Conservation (phyloP, 2,888 invertebrate genomes). For the Amblyjoppa proteus region DNA sequence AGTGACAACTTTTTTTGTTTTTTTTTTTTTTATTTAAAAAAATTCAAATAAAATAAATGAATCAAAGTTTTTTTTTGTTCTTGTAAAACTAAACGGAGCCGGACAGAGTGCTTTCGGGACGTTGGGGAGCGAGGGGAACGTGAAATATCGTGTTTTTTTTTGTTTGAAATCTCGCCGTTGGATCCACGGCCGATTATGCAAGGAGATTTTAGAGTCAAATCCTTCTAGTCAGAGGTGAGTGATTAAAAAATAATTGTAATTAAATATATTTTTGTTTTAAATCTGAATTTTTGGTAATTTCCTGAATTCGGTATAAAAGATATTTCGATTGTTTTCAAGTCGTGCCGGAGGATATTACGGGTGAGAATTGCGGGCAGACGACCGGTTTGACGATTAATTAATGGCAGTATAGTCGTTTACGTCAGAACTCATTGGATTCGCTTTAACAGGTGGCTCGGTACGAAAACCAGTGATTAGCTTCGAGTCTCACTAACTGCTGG, state of each 20-base stretch:
- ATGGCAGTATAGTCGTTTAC: neutral
- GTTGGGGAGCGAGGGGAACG: neutral
- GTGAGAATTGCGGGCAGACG: neutral
- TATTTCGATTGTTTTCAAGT: neutral
- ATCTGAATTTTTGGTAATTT: neutral
- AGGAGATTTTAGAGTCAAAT: slow-evolving; percentile 31
- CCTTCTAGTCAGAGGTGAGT: slow-evolving; percentile 45
- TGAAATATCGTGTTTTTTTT: neutral
- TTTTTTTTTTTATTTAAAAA: neutral
- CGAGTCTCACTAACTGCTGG: neutral
- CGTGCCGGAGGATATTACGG: neutral
- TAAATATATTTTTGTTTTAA: neutral
- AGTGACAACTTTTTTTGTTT: neutral
- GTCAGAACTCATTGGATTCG: neutral
- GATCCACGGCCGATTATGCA: slow-evolving; percentile 21
- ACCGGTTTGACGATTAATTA: neutral
- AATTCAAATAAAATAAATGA: neutral
- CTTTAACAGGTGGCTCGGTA: neutral
- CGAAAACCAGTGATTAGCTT: neutral
- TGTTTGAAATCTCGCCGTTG: neutral
- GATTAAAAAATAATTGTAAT: neutral
- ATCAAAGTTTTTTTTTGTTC: neutral
- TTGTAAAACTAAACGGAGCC: neutral
- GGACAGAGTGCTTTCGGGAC: neutral
- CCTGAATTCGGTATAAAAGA: neutral